These are phyloP conservation scores for Steinernema hermaphroditum DNA, from an alignment of 2,888 invertebrate species.

Conservation along the genomic window DNA sequence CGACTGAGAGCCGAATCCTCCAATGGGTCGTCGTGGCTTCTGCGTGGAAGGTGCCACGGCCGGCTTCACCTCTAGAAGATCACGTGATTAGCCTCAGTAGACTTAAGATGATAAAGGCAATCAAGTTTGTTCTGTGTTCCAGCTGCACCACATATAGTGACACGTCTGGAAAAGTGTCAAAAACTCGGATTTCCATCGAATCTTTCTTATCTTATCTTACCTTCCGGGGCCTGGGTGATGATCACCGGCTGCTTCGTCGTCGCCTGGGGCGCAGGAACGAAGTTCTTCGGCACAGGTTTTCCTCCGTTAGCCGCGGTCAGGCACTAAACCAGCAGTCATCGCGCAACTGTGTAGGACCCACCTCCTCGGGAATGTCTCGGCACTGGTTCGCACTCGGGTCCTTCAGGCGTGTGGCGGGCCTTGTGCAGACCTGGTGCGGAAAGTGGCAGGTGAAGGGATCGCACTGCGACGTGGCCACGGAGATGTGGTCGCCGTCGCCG, in stretches of 20 bases:
- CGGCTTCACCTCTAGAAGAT: background rate
- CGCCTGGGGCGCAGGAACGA: constrained; percentile 33
- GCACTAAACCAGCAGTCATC: constrained; percentile 49
- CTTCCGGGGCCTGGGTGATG: background rate
- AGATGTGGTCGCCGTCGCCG: constrained; percentile 51
- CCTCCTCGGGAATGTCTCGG: constrained; percentile 50
- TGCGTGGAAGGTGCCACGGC: background rate
- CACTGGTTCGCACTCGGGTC: constrained; percentile 60
- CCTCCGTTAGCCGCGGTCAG: constrained; percentile 64
- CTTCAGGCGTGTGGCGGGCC: constrained; percentile 51
- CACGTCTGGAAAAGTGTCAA: too few relatives aligned
- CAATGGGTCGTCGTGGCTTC: background rate
- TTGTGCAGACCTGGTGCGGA: constrained; percentile 58
- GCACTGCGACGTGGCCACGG: constrained; percentile 58
- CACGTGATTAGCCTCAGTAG: background rate
- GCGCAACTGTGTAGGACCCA: constrained; percentile 29
- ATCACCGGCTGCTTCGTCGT: background rate
- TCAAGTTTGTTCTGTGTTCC: too few relatives aligned
- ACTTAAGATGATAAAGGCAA: too few relatives aligned
- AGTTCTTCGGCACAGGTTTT: constrained; percentile 40
- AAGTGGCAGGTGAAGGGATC: constrained; percentile 59
- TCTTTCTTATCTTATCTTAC: too few relatives aligned
- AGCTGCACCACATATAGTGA: too few relatives aligned
- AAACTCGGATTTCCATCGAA: too few relatives aligned
- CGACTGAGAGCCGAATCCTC: constrained; percentile 4